Evolutionary conservation across 2,113 vertebrate genomes (phyloP).

Genomic region (Corythornis vintsioides): DNA sequence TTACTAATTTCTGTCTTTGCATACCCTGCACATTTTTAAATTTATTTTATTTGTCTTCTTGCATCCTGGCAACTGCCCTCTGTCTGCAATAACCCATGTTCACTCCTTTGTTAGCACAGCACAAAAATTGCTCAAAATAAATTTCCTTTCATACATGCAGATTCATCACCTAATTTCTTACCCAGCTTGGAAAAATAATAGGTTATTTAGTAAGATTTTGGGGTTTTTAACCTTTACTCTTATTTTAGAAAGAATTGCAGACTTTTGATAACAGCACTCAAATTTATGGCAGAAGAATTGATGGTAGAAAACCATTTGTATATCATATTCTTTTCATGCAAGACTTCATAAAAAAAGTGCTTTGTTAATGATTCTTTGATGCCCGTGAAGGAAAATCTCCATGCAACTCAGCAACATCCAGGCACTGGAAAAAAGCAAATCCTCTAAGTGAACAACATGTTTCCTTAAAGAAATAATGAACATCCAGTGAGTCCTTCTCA

Average conservation of each 20-base stretch:
- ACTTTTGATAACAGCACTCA: neutral
- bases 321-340: neutral
- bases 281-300: neutral
- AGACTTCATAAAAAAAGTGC: neutral
- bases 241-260: neutral
- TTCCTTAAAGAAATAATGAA: constrained; percentile 12
- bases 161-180: neutral
- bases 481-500: constrained; percentile 25
- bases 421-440: neutral
- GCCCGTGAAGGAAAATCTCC: constrained; percentile 25
- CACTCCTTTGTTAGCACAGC: neutral
- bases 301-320: neutral
- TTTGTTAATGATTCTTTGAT: neutral
- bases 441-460: neutral
- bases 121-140: neutral
- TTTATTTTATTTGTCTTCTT: neutral
- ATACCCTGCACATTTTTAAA: neutral
- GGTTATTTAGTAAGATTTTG: neutral
- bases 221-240: accelerated
- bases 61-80: neutral
- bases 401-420: neutral
- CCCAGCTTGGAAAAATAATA: neutral
- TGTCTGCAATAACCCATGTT: neutral
- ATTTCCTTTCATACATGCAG: neutral
- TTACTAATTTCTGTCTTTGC: neutral